Conservation (phyloP, 2,888 invertebrate species). For the Pollenia labialis region DNA sequence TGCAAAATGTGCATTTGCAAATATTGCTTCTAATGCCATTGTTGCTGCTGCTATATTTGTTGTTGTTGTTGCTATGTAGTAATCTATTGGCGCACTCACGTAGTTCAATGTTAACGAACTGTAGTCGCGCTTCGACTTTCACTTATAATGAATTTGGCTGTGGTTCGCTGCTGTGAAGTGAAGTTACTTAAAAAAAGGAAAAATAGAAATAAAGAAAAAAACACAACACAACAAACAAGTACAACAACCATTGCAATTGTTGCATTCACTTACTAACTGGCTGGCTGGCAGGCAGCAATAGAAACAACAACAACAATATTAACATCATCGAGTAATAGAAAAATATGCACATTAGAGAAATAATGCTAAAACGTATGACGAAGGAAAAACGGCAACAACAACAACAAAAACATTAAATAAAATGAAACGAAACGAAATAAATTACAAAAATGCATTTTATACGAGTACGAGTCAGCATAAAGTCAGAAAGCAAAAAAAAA, state of each 20-base stretch:
- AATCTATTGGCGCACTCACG: slow-evolving; percentile 77
- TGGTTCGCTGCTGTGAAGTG: slow-evolving; percentile 74
- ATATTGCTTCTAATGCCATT: slow-evolving; percentile 66
- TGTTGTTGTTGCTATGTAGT: slow-evolving; percentile 58
- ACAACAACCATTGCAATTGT: slow-evolving; percentile 62
- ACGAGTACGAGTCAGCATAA: slow-evolving; percentile 48
- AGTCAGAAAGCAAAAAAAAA: slow-evolving; percentile 58
- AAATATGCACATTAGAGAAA: slow-evolving; percentile 73
- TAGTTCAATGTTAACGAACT: slow-evolving; percentile 84
- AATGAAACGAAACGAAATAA: slow-evolving; percentile 53
- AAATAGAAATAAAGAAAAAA: slow-evolving; percentile 10
- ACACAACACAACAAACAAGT: slow-evolving; percentile 17
- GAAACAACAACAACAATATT: slow-evolving; percentile 47
- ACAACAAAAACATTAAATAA: slow-evolving; percentile 19
- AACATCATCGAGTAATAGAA: slow-evolving; percentile 58
- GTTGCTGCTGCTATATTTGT: slow-evolving; percentile 45
- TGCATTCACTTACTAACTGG: slow-evolving; percentile 40
- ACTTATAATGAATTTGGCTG: slow-evolving; percentile 83
- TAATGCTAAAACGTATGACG: slow-evolving; percentile 67
- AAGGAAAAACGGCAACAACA: slow-evolving; percentile 49
- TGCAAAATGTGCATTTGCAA: slow-evolving; percentile 38
- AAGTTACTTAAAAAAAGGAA: slow-evolving; percentile 55
- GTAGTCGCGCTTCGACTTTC: slow-evolving; percentile 80
- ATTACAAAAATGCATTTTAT: slow-evolving; percentile 61
- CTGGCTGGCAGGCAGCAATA: slow-evolving; percentile 30